Evolutionary conservation across 1,140 invertebrate species (phyloP).

Genomic region (Trichogramma pretiosum): DNA sequence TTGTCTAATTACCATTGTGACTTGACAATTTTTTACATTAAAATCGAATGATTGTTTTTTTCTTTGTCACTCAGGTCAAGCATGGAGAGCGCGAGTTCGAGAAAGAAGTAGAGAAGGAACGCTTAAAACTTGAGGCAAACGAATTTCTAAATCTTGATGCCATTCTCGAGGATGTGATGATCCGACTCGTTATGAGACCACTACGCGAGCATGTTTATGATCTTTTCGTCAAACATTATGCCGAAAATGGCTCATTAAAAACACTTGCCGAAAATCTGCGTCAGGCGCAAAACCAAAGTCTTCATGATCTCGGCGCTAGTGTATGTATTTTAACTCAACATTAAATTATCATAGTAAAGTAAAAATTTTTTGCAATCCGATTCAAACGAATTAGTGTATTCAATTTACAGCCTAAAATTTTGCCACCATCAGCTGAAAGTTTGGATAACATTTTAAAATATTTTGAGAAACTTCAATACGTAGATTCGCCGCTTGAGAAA

Average conservation of each 20-base stretch:
- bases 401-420: constrained; percentile 62
- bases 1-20: too few relatives aligned
- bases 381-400: too few relatives aligned
- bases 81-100: constrained; percentile 88
- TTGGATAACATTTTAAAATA: constrained; percentile 72
- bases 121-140: constrained; percentile 73
- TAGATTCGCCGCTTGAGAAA: constrained; percentile 88
- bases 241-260: constrained; percentile 67
- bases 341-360: too few relatives aligned
- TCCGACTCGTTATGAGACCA: constrained; percentile 79
- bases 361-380: too few relatives aligned
- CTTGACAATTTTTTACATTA: too few relatives aligned
- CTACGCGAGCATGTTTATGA: constrained; percentile 77
- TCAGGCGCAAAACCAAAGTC: constrained; percentile 68
- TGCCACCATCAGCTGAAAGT: constrained; percentile 62
- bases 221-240: constrained; percentile 74
- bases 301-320: constrained; percentile 74
- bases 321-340: constrained; percentile 53
- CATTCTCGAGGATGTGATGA: constrained; percentile 86
- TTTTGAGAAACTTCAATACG: constrained; percentile 75
- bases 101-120: constrained; percentile 78
- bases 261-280: constrained; percentile 76
- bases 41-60: background rate
- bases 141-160: constrained; percentile 93
- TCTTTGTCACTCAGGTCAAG: constrained; percentile 61